Base-by-base conservation (phyloP, 2,113 vertebrate genomes). In the Protomyctophum bolini region DNA sequence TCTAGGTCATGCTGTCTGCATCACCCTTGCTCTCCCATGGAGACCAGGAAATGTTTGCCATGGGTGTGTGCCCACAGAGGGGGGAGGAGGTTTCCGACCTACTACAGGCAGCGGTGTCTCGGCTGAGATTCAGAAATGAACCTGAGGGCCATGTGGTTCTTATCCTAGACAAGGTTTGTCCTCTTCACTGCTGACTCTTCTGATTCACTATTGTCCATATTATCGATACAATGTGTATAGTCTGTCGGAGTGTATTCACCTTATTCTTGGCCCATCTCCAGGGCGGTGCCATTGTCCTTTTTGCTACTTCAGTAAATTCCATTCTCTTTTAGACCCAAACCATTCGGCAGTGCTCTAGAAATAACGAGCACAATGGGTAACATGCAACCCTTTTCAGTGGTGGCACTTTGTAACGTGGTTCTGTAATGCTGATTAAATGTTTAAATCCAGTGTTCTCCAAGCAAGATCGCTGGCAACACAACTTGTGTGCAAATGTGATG, bases 81-180 rank as follows among this genome's bases (percentile, higher is more conserved):
- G 88, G 92, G 0, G 69, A 41, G 0, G 66, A 63, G 52, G 94
- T 94, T 48, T 86, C 86, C 57, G 76, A 81, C 10, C 87, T 94
- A 14, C 79, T 98, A 10, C 90, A 84, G 49, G 72, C 87, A 15
- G 88, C 91, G 0, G 67, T 91, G 68, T 85, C 86, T 52, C 83
- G 58, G 63, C 63, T 91, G 48, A 76, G 69, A 15, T 73, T 70
- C 29, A 58, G 83, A 29, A 41, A 63, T 0, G 66, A 77, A 14
- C 69, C 76, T 0, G 12, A 21, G 0, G 84, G 92, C 8, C 95
- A 97, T 29, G 82, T 96, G 0, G 84, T 99, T 52, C 92, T 99
- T 15, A 90, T 98, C 45, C 85, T 98, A 33, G 96, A 98, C 84
- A 97, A 94, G 92, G 97, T 98, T 41, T 73, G 58, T 68, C 29